Evolutionary conservation across 2,113 vertebrate species (phyloP), one percentile per base, ranked within the genome.

Genomic region (Elanus axillaris): DNA sequence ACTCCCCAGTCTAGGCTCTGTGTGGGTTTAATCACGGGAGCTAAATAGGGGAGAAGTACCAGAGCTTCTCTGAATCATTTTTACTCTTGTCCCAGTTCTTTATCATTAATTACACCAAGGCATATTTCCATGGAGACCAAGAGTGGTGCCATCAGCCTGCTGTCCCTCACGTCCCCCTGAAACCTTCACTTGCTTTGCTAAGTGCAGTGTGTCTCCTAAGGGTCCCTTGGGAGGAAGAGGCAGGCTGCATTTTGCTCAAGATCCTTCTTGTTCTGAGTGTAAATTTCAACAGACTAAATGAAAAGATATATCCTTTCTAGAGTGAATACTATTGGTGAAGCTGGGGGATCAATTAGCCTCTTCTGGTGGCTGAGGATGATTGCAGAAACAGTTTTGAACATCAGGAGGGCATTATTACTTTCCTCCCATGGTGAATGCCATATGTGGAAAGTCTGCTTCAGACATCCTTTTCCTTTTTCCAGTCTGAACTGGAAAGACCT

Each of bases 31-130:
- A 85, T 94, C 84, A 89, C 1, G 7, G 80, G 71, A 95, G 17
- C 69, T 79, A 74, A 97, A 75, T 64, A 78, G 53, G 13, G 53
- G 66, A 72, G 38, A 94, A 90, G 81, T 69, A 91, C 22, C 74
- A 96, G 47, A 79, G 71, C 67, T 79, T 79, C 86, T 94, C 84
- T 96, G 94, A 95, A 91, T 97, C 71, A 93, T 93, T 91, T 93
- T 95, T 96, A 91, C 95, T 97, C 81, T 95, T 64, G 26, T 76
- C 23, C 7, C 4, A 6, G 42, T 62, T 97, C 74, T 91, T 93
- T 66, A 29, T 76, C 64, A 34, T 32, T 93, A 93, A 93, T 90
- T 96, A 79, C 86, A 90, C 94, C 62, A 82, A 69, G 66, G 32
- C 50, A 34, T 14, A 88, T 95, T 96, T 94, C 93, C 93, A 96